Base-by-base conservation (phyloP, 2,888 invertebrate species). In the Drosophila meridiana region DNA sequence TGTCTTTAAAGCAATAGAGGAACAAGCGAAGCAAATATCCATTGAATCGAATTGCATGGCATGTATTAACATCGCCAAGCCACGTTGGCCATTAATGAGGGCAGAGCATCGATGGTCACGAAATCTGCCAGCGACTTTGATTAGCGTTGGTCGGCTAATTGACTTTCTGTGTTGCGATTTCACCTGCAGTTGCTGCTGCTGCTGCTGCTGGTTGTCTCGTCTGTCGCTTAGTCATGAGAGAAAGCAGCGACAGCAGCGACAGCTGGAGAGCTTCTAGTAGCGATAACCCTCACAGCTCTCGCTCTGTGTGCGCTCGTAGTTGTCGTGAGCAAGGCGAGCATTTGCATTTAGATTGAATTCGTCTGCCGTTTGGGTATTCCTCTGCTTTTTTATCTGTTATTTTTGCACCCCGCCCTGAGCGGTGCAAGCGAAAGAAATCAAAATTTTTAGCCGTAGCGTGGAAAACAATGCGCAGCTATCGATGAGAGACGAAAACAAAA, bases 281-380 rank as follows among this genome's bases (percentile, higher is more conserved):
- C 5, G 28, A 9, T 40, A 14, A n/a, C n/a, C 4, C 5, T 9
- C n/a, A 30, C 8, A 60, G 52, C n/a, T 30, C 5, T 26, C 28
- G 26, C 36, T 20, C 53, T 14, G 9, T 38, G 20, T 26, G 34
- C 20, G 61, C 63, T n/a, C 58, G 75, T 48, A 56, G 47, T 61
- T 80, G 55, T 53, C 45, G 57, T 73, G 73, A 60, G 76, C 80
- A 82, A 72, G 69, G 76, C 69, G 73, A 89, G 66, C 87, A 87
- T 87, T 87, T 87, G 87, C 87, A 87, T 87, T 87, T 87, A 87
- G 87, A 87, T 87, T 87, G 87, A 82, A 90, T 87, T 87, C 82
- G 80, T 85, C 68, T 74, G 75, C 60, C 63, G 64, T 66, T 90
- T 55, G 70, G 69, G 57, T 56, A 63, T 69, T 63, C 26, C 28